These are phyloP conservation scores for Oreochromis grahami DNA, from an alignment of 2,797 vertebrate species.

Conservation along the genomic window DNA sequence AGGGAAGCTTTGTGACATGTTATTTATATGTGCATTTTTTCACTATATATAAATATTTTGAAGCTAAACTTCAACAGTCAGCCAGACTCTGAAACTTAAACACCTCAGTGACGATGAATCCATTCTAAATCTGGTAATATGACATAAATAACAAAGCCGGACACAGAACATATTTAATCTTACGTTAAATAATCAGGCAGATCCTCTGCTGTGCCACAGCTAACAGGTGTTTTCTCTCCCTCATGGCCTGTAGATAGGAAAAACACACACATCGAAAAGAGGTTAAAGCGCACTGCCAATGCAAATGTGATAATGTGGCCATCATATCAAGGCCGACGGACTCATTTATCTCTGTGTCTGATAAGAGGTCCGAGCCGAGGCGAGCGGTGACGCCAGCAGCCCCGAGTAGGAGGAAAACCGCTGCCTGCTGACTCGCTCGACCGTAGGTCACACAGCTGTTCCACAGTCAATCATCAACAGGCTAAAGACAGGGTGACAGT, in stretches of 20 bases:
- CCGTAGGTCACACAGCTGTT: conserved; percentile 76
- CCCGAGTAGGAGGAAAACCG: conserved; percentile 40
- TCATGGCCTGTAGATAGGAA: conserved; percentile 62
- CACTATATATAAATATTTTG: conserved; percentile 22
- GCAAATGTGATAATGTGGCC: conserved; percentile 57
- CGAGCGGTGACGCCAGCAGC: conserved; percentile 46
- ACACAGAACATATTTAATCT: conserved; percentile 55
- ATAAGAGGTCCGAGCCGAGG: conserved; percentile 58
- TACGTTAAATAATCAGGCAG: conserved; percentile 83
- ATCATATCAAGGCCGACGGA: conserved; percentile 47
- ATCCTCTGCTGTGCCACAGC: conserved; percentile 61
- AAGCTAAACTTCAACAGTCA: conserved; percentile 17
- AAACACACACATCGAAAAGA: conserved; percentile 32
- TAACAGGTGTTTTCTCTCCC: conserved; percentile 69
- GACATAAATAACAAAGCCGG: background rate
- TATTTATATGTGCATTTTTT: conserved; percentile 6
- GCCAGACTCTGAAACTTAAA: background rate
- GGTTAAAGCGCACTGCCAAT: conserved; percentile 45
- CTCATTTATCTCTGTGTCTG: conserved; percentile 52
- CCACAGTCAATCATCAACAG: conserved; percentile 77
- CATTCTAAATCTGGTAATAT: background rate
- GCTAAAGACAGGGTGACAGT: background rate
- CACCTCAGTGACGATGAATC: background rate
- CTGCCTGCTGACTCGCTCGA: conserved; percentile 59
- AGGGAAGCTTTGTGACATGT: conserved; percentile 28